Percentiles rank a stretch among this genome's conserved stretches.
Conservation (phyloP, 2,888 invertebrate genomes). For the Drosophila prostipennis region DNA sequence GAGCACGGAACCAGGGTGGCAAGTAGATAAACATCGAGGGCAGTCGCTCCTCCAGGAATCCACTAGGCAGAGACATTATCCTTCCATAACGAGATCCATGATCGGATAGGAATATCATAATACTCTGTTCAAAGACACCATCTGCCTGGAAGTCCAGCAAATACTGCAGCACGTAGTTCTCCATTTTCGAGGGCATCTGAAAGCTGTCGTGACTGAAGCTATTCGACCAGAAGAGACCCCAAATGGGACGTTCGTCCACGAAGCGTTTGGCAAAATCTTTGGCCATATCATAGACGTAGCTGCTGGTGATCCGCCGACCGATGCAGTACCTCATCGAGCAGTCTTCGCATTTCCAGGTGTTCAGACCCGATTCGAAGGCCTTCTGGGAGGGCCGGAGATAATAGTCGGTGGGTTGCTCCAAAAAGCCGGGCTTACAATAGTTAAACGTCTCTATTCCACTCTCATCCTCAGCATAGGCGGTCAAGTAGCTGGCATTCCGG, state of each 20-base stretch:
- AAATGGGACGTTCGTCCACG: slow-evolving; percentile 86
- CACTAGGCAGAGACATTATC: slow-evolving; percentile 87
- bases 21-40: slow-evolving; percentile 89
- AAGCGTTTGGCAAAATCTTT: slow-evolving; percentile 87
- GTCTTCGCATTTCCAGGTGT: slow-evolving; percentile 33
- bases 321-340: slow-evolving; percentile 85
- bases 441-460: slow-evolving; percentile 86
- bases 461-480: slow-evolving; percentile 91
- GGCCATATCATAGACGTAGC: slow-evolving; percentile 88
- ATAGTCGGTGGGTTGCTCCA: slow-evolving; percentile 90
- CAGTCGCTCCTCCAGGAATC: slow-evolving; percentile 90
- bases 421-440: slow-evolving; percentile 88
- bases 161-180: slow-evolving; percentile 86
- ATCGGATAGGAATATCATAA: slow-evolving; percentile 90
- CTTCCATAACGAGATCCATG: slow-evolving; percentile 90
- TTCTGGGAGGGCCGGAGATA: slow-evolving; percentile 89
- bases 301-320: slow-evolving; percentile 86
- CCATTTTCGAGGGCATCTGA: slow-evolving; percentile 87
- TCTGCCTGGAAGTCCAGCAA: slow-evolving; percentile 86
- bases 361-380: slow-evolving; percentile 86
- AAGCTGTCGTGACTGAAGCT: slow-evolving; percentile 89
- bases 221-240: slow-evolving; percentile 91
- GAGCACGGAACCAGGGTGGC: slow-evolving; percentile 87
- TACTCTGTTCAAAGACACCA: slow-evolving; percentile 87
- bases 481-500: slow-evolving; percentile 88